Base-by-base conservation (phyloP, 1,140 invertebrate species). In the Chlorops oryzae region DNA sequence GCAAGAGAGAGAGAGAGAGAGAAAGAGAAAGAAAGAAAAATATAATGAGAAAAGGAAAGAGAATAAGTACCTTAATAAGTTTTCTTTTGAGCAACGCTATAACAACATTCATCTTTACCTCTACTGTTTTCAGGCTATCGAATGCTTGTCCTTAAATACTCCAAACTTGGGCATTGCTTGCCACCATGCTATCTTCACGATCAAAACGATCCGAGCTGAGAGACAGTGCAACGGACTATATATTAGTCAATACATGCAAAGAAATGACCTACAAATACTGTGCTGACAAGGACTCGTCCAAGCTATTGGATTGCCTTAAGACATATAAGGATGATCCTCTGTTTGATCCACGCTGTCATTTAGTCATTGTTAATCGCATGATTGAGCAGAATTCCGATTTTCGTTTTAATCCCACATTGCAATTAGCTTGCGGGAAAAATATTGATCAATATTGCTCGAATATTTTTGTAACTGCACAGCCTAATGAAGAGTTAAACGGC, bases 321-420 rank as follows among this genome's bases (percentile, higher is more conserved):
- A 77, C 77, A 54, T 80, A 89, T 58, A 90, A 88, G 66, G 84
- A 94, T 64, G 82, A 92, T 57, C 72, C 77, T 17, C 80, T 78
- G 20, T 97, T 95, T 75, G 88, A 94, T 68, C 80, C 84, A 46
- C 85, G 85, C 45, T 99, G 96, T 70, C 84, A 88, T 62, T 75
- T 83, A 43, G 80, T 97, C 12, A 85, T 99, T 3, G 77, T 91
- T 7, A 85, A 87, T 70, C 78, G 96, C 65, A 87, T 96, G 82
- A 86, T 92, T 47, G 90, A 93, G 71, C 90, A 95, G 74, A 92
- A 90, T 69, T 80, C 84, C 38, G 94, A 99, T 74, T 91, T 90
- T 61, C 80, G 94, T 56, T 85, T 98, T 40, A 97, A 98, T 77
- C 88, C 90, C 13, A 78, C 82, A 6, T 76, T 98, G 23, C 85